A percentile compares a stretch with the other conserved stretches of the same genome.
Evolutionary conservation across 92 coral and sea anemone genomes (phyloP).

Genomic region (Porites rus): DNA sequence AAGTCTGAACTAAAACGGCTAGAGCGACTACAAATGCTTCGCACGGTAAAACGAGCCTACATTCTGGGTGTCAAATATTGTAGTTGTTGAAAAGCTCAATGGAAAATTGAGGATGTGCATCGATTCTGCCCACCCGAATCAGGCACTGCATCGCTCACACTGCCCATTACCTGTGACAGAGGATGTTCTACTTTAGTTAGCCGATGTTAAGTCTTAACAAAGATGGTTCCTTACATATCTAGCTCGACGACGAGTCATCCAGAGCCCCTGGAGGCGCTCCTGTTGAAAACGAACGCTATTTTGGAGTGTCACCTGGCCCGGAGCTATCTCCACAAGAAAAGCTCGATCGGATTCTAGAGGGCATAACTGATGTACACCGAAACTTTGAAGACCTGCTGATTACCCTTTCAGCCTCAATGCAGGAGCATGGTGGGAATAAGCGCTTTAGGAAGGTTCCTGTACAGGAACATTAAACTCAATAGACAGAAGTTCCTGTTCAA

Average conservation of each 20-base stretch:
- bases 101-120: constrained; percentile 30
- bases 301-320: constrained; percentile 43
- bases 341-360: constrained; percentile 40
- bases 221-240: neutral
- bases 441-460: constrained; percentile 30
- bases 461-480: constrained; percentile 39
- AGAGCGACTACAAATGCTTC: constrained; percentile 12
- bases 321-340: constrained; percentile 27
- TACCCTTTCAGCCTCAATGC: constrained; percentile 25
- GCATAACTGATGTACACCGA: constrained; percentile 32
- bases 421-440: constrained; percentile 39
- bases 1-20: constrained; percentile 22
- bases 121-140: neutral
- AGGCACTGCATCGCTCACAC: constrained; percentile 18
- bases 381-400: constrained; percentile 46
- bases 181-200: constrained; percentile 6
- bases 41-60: constrained; percentile 12
- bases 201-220: constrained; percentile 11
- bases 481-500: constrained; percentile 41
- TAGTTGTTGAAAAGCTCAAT: constrained; percentile 22
- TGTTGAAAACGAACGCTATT: neutral
- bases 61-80: constrained; percentile 30
- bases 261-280: neutral
- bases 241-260: neutral
- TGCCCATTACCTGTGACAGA: constrained; percentile 33